Base-by-base conservation (phyloP, 2,113 vertebrate species). In the Tachuris rubrigastra region DNA sequence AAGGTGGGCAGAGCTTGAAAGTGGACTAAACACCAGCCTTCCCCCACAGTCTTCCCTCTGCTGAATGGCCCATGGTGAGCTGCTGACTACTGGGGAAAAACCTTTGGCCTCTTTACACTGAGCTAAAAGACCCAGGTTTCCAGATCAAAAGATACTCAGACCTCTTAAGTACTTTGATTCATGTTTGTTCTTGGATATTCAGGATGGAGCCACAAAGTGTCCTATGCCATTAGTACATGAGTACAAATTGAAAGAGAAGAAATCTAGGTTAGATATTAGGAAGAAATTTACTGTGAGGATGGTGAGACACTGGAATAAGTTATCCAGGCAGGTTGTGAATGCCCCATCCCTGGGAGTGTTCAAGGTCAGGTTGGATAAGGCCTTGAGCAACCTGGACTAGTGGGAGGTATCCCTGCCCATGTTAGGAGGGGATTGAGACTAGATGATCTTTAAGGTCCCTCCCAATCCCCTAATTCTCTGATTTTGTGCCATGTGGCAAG, bases 341-440 rank as follows among this genome's bases (percentile, higher is more conserved):
- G 8, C 7, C 16, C 16, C 24, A 63, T 2, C 20, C 30, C 49
- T 55, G 30, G 3, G 24, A 63, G 58, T 74, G 27, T 39, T 67
- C 50, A 37, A 50, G 33, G 14, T 14, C 33, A 44, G 37, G 15
- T 30, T 59, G 39, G 9, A 20, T 59, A 37, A 39, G 37, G 19
- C 23, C 0, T 0, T 44, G 52, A 74, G 18, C 15, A 52, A 5
- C 22, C 4, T 59, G 60, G 39, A 16, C 60, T 42, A 21, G 60
- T 21, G 15, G 7, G 23, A 67, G 12, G 1, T 52, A 22, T 74
- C 31, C 8, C 23, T 67, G 23, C 10, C 28, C 0, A 0, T 59
- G 18, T 6, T 37, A 60, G 58, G 35, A 35, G 23, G n/a, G 58
- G 8, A 17, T 46, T 82, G 37, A 33, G 23, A 24, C 12, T 52